Evolutionary conservation across 2,888 invertebrate species (phyloP).

Genomic region (Pachydiplax longipennis): DNA sequence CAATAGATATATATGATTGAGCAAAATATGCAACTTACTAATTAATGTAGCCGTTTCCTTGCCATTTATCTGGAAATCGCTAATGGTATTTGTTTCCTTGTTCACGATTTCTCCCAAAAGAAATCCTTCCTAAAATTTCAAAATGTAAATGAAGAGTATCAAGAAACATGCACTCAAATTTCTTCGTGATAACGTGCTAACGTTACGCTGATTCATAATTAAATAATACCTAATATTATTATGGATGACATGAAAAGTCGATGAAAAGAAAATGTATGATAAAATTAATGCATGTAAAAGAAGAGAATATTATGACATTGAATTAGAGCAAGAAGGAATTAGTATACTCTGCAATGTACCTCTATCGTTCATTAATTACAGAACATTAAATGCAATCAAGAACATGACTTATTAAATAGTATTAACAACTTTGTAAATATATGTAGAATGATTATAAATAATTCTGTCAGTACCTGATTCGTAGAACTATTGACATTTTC

Average conservation of each 20-base stretch:
- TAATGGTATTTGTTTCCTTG: slow-evolving; percentile 71
- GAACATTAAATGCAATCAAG: too few relatives aligned
- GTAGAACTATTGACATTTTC: slow-evolving; percentile 69
- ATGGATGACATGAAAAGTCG: neutral
- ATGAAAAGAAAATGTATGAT: neutral
- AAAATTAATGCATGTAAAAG: too few relatives aligned
- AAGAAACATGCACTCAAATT: neutral
- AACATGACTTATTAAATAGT: too few relatives aligned
- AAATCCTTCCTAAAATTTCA: slow-evolving; percentile 66
- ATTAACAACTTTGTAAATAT: too few relatives aligned
- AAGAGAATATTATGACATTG: neutral
- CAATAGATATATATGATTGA: neutral
- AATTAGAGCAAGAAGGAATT: too few relatives aligned
- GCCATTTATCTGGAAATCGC: slow-evolving; percentile 71
- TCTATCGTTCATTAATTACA: too few relatives aligned
- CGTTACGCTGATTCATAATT: neutral
- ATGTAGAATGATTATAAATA: slow-evolving; percentile 3
- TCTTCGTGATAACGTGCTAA: neutral
- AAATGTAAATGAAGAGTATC: neutral
- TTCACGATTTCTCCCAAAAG: slow-evolving; percentile 70
- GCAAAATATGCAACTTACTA: slow-evolving; percentile 55
- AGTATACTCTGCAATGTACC: too few relatives aligned
- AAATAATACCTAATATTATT: slow-evolving; percentile 58
- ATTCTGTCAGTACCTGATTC: slow-evolving; percentile 65
- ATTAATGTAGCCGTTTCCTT: slow-evolving; percentile 69